Percentiles rank a stretch among this genome's conserved stretches.
Conservation (phyloP, 2,888 invertebrate species). For the Dioctria rufipes region DNA sequence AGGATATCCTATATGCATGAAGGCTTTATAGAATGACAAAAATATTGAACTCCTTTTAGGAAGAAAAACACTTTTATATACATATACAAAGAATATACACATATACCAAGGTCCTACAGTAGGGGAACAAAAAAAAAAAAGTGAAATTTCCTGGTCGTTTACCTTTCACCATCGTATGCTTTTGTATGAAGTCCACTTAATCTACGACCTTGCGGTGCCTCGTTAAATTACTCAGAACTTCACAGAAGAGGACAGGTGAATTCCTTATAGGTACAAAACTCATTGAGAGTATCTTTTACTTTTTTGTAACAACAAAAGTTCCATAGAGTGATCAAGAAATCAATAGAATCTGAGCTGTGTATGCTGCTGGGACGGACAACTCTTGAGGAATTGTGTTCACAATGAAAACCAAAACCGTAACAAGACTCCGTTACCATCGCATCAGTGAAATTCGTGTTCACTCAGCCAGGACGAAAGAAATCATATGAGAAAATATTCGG, state of each 20-base stretch:
- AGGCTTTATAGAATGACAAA: not conserved
- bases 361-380: not conserved
- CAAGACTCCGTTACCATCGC: slow-evolving; percentile 50
- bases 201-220: slow-evolving; percentile 40
- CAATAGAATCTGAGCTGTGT: slow-evolving; percentile 10
- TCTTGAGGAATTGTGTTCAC: not conserved
- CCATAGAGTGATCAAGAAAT: slow-evolving; percentile 19
- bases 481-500: slow-evolving; percentile 43
- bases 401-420: slow-evolving; percentile 55
- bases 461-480: slow-evolving; percentile 52
- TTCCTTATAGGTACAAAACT: slow-evolving; percentile 2
- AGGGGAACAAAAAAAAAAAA: slow-evolving; percentile 11
- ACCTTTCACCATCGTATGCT: slow-evolving; percentile 13
- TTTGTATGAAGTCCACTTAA: not conserved
- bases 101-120: not conserved
- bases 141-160: slow-evolving; percentile 47
- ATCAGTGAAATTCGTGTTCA: slow-evolving; percentile 51
- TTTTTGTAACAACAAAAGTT: not conserved
- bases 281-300: slow-evolving; percentile 26
- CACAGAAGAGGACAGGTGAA: slow-evolving; percentile 43
- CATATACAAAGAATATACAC: too few relatives aligned
- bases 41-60: not conserved
- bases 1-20: not conserved
- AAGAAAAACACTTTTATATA: not conserved
- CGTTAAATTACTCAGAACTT: slow-evolving; percentile 37